Conservation (phyloP, 2,888 invertebrate genomes). For the Lycocerus yunnanus region DNA sequence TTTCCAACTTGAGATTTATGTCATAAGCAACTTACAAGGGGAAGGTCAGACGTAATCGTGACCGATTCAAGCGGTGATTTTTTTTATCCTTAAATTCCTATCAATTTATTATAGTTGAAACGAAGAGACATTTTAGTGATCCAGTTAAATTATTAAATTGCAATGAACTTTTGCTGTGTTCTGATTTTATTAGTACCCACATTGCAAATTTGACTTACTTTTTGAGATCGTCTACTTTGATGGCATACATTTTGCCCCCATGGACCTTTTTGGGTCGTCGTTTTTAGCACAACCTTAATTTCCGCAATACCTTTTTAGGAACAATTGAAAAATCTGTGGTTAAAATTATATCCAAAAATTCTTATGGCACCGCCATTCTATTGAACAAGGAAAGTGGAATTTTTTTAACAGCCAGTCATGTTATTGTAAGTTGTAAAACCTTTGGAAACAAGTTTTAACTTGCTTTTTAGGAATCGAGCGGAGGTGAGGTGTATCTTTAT, state of each 20-base stretch:
- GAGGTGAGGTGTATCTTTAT: neutral
- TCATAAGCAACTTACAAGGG: too few relatives aligned
- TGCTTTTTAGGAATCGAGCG: neutral
- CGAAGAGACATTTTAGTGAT: neutral
- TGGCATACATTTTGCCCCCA: neutral
- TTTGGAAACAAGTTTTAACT: neutral
- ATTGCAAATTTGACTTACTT: neutral
- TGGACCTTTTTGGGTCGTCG: neutral
- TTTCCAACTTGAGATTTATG: too few relatives aligned
- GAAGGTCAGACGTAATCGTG: too few relatives aligned
- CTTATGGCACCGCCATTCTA: slow-evolving; percentile 66
- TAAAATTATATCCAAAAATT: slow-evolving; percentile 61
- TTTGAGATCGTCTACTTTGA: neutral
- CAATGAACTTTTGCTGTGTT: neutral
- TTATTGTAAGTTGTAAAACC: slow-evolving; percentile 57
- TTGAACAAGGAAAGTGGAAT: slow-evolving; percentile 57
- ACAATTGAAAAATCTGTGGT: slow-evolving; percentile 59
- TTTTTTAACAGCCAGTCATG: slow-evolving; percentile 66
- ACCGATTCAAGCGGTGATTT: too few relatives aligned
- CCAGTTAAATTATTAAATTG: neutral
- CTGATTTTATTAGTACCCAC: neutral
- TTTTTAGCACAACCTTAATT: neutral
- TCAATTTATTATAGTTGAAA: too few relatives aligned
- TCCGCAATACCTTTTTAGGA: slow-evolving; percentile 44
- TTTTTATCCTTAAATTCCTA: too few relatives aligned